Evolutionary conservation across 2,797 vertebrate genomes (phyloP), one percentile per base, ranked within the genome.

Genomic region (Poeciliopsis presidionis): DNA sequence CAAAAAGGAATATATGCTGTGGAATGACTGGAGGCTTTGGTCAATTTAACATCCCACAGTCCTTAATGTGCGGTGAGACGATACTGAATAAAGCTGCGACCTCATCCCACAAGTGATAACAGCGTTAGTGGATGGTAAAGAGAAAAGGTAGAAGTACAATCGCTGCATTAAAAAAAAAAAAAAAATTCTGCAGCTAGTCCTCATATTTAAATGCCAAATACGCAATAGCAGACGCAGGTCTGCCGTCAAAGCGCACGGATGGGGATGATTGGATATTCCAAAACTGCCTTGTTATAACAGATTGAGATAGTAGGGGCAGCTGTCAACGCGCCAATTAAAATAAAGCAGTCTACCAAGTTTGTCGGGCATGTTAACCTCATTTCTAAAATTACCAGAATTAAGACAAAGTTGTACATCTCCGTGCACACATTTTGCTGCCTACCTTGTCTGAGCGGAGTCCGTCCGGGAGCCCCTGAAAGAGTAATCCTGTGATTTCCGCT

Each of bases 401-500:
- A 11, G 3, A 71, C 46, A 89, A 93, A 94, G 80, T 92, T 91
- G 11, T 14, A 13, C 13, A 46, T 65, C 86, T 84, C 16, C 22
- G 36, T n/a, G 25, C 53, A 90, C 84, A 90, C 86, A 92, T 85
- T 89, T 89, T 84, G 73, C 41, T 71, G 72, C 81, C 55, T 89
- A 90, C 92, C 89, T 91, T 47, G 7, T 86, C 74, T 77, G 86
- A 87, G 63, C 78, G 80, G 81, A 72, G 82, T 1, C 73, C n/a
- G 78, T 77, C 80, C 84, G 76, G 36, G 79, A 76, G 49, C 41
- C 80, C 75, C 63, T 55, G 76, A 43, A 2, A 47, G 78, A 78
- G 67, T 93, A 93, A 91, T 94, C 92, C 92, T 61, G 41, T 67
- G 80, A 77, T 57, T 84, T 28, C 28, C 18, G 74, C 70, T 12